Conservation (phyloP, 2,113 vertebrate species). For the Eleginops maclovinus region DNA sequence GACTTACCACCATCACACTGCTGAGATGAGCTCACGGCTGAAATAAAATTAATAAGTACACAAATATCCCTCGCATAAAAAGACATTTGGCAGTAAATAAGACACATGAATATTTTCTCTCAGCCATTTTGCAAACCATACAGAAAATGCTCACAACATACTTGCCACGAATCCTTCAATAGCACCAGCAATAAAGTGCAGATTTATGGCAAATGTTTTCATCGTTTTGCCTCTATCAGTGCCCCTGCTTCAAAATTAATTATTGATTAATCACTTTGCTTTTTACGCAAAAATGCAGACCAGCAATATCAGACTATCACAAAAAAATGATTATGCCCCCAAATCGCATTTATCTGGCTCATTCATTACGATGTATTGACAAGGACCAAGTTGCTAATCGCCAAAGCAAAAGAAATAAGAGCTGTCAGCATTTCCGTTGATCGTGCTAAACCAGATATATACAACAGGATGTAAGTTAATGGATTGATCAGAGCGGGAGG, state of each 20-base stretch:
- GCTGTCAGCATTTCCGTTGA: slow-evolving; percentile 81
- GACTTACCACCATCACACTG: slow-evolving; percentile 42
- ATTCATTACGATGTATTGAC: slow-evolving; percentile 87
- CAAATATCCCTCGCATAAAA: slow-evolving; percentile 71
- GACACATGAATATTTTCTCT: slow-evolving; percentile 69
- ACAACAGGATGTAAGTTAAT: slow-evolving; percentile 77
- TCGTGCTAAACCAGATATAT: slow-evolving; percentile 81
- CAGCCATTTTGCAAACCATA: slow-evolving; percentile 69
- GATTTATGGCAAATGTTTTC: slow-evolving; percentile 87
- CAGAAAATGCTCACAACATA: slow-evolving; percentile 73
- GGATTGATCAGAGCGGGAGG: slow-evolving; percentile 77
- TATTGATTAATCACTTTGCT: slow-evolving; percentile 88
- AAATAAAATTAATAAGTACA: slow-evolving; percentile 77
- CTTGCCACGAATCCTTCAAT: slow-evolving; percentile 77
- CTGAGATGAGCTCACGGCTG: slow-evolving; percentile 52
- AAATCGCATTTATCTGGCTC: slow-evolving; percentile 82
- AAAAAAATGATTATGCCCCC: slow-evolving; percentile 84
- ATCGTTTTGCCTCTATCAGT: slow-evolving; percentile 82
- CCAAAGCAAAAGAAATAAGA: slow-evolving; percentile 80
- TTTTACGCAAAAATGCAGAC: slow-evolving; percentile 88
- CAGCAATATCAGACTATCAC: slow-evolving; percentile 85
- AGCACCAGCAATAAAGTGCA: slow-evolving; percentile 79
- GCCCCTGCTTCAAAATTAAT: slow-evolving; percentile 86
- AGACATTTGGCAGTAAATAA: slow-evolving; percentile 73
- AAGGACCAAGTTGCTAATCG: slow-evolving; percentile 83